Conservation (phyloP, 2,797 vertebrate species). For the Melanotaenia pygmaea region DNA sequence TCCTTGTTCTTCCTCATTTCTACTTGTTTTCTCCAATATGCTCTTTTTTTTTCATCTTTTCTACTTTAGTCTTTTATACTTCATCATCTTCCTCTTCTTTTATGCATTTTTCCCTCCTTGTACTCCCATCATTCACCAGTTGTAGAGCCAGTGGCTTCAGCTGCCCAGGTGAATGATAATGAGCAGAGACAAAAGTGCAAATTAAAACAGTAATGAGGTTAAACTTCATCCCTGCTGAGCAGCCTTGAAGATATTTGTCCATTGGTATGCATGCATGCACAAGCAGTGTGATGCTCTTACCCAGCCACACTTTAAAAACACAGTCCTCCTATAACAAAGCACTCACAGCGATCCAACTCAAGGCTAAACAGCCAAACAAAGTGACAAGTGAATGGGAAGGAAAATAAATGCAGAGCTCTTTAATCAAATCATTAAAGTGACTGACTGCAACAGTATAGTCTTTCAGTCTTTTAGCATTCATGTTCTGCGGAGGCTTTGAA, state of each 20-base stretch:
- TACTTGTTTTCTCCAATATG: constrained; percentile 1
- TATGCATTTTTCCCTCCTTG: constrained; percentile 11
- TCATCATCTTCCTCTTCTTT: background rate
- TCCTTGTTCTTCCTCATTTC: constrained; percentile 18
- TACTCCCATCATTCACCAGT: background rate
- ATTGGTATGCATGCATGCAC: constrained; percentile 11
- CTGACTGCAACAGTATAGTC: constrained; percentile 51
- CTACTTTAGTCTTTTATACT: background rate
- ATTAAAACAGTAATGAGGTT: constrained; percentile 54
- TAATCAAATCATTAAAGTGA: constrained; percentile 46
- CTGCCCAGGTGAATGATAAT: constrained; percentile 66
- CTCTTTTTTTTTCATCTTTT: constrained; percentile 3
- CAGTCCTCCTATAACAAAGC: constrained; percentile 35
- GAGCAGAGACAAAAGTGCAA: constrained; percentile 43
- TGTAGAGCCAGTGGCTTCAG: constrained; percentile 22
- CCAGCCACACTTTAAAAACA: constrained; percentile 25
- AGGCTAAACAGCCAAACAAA: constrained; percentile 37
- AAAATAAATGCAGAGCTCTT: constrained; percentile 55
- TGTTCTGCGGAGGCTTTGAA: constrained; percentile 55
- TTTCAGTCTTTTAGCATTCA: constrained; percentile 69
- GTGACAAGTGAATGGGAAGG: constrained; percentile 49
- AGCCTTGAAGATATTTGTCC: constrained; percentile 32
- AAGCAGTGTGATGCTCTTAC: constrained; percentile 24
- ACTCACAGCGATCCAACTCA: constrained; percentile 15
- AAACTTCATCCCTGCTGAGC: constrained; percentile 29